Evolutionary conservation across 2,888 invertebrate species (phyloP).

Genomic region (Omphaloscelis lunosa): DNA sequence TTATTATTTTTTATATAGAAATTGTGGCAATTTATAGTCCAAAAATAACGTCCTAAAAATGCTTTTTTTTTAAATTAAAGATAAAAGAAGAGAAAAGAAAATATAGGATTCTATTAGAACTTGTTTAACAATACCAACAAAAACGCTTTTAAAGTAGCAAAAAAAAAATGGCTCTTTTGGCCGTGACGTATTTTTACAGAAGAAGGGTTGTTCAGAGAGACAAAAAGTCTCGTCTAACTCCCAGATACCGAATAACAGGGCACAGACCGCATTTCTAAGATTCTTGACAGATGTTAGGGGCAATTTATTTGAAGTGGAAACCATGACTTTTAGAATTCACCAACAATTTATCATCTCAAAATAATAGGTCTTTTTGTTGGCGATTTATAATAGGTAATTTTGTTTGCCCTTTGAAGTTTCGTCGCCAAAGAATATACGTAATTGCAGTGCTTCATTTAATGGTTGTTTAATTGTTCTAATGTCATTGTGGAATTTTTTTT

Average conservation of each 20-base stretch:
- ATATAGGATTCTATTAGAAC: neutral
- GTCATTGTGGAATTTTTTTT: constrained; percentile 42
- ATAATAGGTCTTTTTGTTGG: constrained; percentile 49
- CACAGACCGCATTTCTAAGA: constrained; percentile 59
- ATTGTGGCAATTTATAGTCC: neutral
- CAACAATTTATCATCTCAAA: constrained; percentile 63
- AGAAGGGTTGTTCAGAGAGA: constrained; percentile 33
- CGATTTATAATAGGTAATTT: constrained; percentile 55
- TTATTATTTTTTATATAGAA: neutral
- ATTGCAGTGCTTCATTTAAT: constrained; percentile 57
- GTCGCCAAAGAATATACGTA: constrained; percentile 53
- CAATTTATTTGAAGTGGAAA: constrained; percentile 59
- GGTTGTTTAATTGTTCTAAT: constrained; percentile 54
- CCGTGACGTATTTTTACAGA: constrained; percentile 13
- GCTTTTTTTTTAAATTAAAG: neutral
- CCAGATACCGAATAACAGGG: constrained; percentile 18
- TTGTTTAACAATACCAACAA: neutral
- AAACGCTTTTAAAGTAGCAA: neutral
- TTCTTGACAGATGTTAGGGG: constrained; percentile 59
- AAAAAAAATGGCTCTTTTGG: constrained; percentile 30
- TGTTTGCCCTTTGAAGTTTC: constrained; percentile 54
- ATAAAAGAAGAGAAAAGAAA: too few relatives aligned
- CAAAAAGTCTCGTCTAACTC: constrained; percentile 4
- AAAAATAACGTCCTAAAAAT: too few relatives aligned
- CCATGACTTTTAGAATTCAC: constrained; percentile 57